Percentiles rank a stretch among this genome's conserved stretches.
These are phyloP conservation scores for Cremastinae sp. DNA, from an alignment of 2,888 invertebrate genomes.

Conservation along the genomic window DNA sequence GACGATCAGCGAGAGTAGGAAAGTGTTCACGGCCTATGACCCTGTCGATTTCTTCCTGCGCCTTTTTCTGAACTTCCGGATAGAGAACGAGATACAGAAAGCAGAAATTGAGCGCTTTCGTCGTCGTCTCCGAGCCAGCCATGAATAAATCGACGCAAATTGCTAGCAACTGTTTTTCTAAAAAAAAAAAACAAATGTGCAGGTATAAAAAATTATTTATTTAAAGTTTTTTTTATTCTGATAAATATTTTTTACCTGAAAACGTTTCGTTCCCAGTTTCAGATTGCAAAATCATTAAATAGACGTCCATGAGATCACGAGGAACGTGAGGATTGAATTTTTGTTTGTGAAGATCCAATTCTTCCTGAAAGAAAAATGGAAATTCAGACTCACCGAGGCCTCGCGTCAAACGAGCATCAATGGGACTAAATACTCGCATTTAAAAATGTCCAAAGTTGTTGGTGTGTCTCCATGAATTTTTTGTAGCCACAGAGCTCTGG, in stretches of 20 bases:
- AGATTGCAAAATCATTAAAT: conserved; percentile 85
- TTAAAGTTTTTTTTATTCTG: background rate
- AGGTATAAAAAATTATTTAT: background rate
- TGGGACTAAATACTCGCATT: conserved; percentile 75
- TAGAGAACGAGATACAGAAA: conserved; percentile 88
- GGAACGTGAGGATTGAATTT: conserved; percentile 84
- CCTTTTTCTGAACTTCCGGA: conserved; percentile 87
- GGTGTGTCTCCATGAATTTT: conserved; percentile 86
- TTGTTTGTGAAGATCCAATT: conserved; percentile 87
- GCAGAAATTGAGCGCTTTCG: conserved; percentile 88
- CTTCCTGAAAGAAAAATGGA: conserved; percentile 79
- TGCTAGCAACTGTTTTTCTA: conserved; percentile 89
- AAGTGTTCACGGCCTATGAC: conserved; percentile 86
- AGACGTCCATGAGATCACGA: conserved; percentile 91
- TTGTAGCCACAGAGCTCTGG: conserved; percentile 90
- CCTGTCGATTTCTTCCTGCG: conserved; percentile 89
- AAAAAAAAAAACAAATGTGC: conserved; percentile 75
- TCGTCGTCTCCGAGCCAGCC: conserved; percentile 93
- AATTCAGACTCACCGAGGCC: background rate
- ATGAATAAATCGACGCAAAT: conserved; percentile 93
- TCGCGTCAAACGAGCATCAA: conserved; percentile 31
- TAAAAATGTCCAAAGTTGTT: conserved; percentile 87
- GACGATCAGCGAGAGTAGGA: conserved; percentile 87
- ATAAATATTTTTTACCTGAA: conserved; percentile 74
- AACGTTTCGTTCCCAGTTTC: conserved; percentile 81